Conservation (phyloP, 2,888 invertebrate genomes). For the Eremobia ochroleuca region DNA sequence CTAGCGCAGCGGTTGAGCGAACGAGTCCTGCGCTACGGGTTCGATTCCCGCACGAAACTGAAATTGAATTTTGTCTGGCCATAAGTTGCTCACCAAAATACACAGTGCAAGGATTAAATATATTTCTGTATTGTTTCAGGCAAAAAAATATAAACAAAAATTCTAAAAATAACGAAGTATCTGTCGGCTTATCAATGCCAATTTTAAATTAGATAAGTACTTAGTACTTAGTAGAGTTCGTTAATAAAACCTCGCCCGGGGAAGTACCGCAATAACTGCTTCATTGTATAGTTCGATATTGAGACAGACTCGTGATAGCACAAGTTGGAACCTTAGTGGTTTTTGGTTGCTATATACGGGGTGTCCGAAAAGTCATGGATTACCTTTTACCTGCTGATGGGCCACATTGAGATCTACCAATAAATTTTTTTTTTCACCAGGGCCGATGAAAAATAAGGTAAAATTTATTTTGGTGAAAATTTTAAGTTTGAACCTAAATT, state of each 20-base stretch:
- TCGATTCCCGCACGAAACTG: conserved; percentile 20
- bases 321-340: too few relatives aligned
- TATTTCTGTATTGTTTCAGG: conserved; percentile 37
- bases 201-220: conserved; percentile 10
- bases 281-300: too few relatives aligned
- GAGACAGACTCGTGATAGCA: too few relatives aligned
- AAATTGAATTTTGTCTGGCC: not conserved
- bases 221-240: not conserved
- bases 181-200: conserved; percentile 19
- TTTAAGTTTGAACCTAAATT: too few relatives aligned
- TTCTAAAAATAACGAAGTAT: not conserved
- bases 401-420: too few relatives aligned
- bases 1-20: not conserved
- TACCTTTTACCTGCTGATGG: too few relatives aligned
- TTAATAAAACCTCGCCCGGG: not conserved
- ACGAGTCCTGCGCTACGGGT: conserved; percentile 22
- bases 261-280: not conserved
- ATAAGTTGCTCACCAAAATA: not conserved
- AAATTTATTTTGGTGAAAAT: too few relatives aligned
- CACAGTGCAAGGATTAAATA: not conserved
- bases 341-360: too few relatives aligned
- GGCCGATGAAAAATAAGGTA: too few relatives aligned
- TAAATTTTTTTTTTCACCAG: too few relatives aligned
- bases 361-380: too few relatives aligned
- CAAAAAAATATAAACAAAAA: not conserved